Evolutionary conservation across 1,140 invertebrate genomes (phyloP), one percentile per base, ranked within the genome.

Genomic region (Bactericera cockerelli): DNA sequence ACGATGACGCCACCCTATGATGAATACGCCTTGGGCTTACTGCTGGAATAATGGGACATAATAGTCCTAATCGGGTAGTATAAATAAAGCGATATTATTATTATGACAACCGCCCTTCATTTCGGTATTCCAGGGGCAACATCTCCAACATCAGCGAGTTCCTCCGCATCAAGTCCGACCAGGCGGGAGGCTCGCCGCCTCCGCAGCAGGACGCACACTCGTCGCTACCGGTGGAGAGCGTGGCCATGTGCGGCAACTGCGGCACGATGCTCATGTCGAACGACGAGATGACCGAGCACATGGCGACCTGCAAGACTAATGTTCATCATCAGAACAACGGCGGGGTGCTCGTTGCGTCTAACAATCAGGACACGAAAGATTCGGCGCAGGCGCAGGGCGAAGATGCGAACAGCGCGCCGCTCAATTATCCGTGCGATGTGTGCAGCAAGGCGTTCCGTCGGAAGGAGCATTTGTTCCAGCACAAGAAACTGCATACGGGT

Each of bases 401-500:
- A 8, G 42, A 49, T 3, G n/a, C 3, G 42, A 55, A 62, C 25
- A 33, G 10, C 8, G 26, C 54, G 33, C 59, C 59, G 10, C 55
- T 53, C 28, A n/a, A 56, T 24, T 59, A 59, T 55, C 58, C 61
- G 55, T 81, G 79, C 64, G 78, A 81, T 42, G 69, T 77, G 26
- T 81, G 79, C 64, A 70, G 68, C 2, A 79, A 80, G 61, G 73
- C 71, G 1, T 81, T 81, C 59, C 79, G 79, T 67, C 66, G 79
- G 60, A 77, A 77, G 70, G 79, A 80, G 64, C 79, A 81, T 64
- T 66, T 80, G 4, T 79, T 79, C 62, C 79, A 80, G 31, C 80
- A 81, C 63, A 69, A 77, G n/a, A 77, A 80, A 64, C 71, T 80
- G 13, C 87, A 93, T 68, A 88, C 83, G 1, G 66, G 66, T 67